Evolutionary conservation across 2,797 vertebrate genomes (phyloP).

Genomic region (Hirundo rustica): DNA sequence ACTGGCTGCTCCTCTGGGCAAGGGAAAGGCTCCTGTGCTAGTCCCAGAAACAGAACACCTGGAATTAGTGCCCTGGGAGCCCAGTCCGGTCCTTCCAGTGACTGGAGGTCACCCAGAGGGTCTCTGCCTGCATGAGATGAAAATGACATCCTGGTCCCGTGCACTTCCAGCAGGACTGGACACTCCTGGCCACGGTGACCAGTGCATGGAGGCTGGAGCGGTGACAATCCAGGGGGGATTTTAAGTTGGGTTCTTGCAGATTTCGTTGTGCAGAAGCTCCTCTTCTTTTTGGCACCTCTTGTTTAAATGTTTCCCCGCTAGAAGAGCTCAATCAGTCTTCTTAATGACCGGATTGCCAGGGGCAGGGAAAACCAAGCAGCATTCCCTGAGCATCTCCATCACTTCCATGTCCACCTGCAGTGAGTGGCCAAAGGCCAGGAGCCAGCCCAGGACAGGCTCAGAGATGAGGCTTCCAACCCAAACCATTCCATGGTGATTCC

Average conservation of each 20-base stretch:
- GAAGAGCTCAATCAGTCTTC: background rate
- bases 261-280: background rate
- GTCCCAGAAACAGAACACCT: slow-evolving; percentile 86
- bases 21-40: slow-evolving; percentile 84
- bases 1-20: too few relatives aligned
- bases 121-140: background rate
- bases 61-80: slow-evolving; percentile 6
- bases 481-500: background rate
- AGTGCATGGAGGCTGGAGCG: accelerated
- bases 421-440: accelerated
- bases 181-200: background rate
- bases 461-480: background rate
- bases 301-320: background rate
- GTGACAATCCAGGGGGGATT: background rate
- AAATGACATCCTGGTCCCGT: background rate
- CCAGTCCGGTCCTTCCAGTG: slow-evolving; percentile 66
- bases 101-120: background rate
- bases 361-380: background rate
- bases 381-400: background rate
- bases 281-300: background rate
- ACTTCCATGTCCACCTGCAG: background rate
- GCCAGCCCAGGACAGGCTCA: background rate
- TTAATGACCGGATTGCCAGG: background rate
- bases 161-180: background rate
- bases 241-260: background rate